A percentile compares a stretch with the other conserved stretches of the same genome.
Evolutionary conservation across 2,113 vertebrate species (phyloP).

Genomic region (Urocolius indicus): DNA sequence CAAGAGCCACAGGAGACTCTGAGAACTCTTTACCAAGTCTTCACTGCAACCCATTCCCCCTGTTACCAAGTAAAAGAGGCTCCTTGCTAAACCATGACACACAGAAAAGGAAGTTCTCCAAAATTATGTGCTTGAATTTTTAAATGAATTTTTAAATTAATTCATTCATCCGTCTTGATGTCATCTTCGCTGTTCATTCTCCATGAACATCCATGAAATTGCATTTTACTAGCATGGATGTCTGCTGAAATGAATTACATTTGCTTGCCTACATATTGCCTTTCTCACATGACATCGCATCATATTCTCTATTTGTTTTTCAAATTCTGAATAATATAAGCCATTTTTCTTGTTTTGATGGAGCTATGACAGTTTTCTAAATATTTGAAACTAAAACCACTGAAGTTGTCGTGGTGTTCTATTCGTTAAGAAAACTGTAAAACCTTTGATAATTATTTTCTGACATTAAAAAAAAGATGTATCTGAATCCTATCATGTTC

Average conservation of each 20-base stretch:
- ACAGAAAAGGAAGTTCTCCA: neutral
- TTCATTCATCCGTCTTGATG: neutral
- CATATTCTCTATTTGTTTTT: neutral
- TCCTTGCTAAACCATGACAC: too few species aligned
- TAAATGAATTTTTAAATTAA: neutral
- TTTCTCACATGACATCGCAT: neutral
- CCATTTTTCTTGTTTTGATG: neutral
- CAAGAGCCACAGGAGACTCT: too few species aligned
- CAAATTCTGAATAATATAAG: neutral
- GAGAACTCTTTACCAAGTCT: too few species aligned
- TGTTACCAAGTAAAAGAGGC: too few species aligned
- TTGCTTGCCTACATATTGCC: neutral
- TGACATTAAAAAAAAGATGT: neutral
- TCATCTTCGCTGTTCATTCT: neutral
- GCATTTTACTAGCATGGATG: neutral
- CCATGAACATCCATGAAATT: neutral
- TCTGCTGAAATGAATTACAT: neutral
- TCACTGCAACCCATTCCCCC: too few species aligned
- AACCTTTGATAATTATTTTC: neutral
- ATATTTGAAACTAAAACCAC: slow-evolving; percentile 11
- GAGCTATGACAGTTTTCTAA: neutral
- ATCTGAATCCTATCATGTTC: neutral
- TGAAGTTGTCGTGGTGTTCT: neutral
- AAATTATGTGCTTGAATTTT: neutral
- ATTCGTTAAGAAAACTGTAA: neutral